Percentiles rank a stretch among this genome's conserved stretches.
These are phyloP conservation scores for Clistopyga incitator DNA, from an alignment of 2,888 invertebrate species.

Conservation along the genomic window DNA sequence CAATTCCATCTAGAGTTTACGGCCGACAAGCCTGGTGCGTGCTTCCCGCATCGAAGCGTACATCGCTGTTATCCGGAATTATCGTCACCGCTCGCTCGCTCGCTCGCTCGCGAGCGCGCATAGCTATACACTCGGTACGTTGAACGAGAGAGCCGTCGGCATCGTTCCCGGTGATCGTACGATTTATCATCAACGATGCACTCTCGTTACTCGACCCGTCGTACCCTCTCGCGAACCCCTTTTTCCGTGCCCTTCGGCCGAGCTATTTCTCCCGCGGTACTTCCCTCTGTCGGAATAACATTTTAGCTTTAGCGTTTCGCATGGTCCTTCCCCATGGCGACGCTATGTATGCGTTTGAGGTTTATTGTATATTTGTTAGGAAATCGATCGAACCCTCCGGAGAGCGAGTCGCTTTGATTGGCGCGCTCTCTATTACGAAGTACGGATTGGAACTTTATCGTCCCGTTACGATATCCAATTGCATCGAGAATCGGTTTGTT, in stretches of 20 bases:
- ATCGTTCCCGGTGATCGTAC: slow-evolving; percentile 61
- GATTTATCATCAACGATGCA: slow-evolving; percentile 64
- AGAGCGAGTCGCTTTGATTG: slow-evolving; percentile 13
- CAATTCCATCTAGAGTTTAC: slow-evolving; percentile 73
- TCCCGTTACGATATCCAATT: slow-evolving; percentile 11
- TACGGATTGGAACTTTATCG: slow-evolving; percentile 13
- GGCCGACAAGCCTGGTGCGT: slow-evolving; percentile 70
- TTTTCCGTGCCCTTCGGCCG: slow-evolving; percentile 35
- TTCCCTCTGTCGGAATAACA: slow-evolving; percentile 4
- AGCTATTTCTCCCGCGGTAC: slow-evolving; percentile 29
- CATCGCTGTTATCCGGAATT: slow-evolving; percentile 73
- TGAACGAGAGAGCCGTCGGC: slow-evolving; percentile 49
- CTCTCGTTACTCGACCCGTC: slow-evolving; percentile 54
- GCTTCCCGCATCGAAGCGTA: slow-evolving; percentile 68
- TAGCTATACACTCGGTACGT: slow-evolving; percentile 6
- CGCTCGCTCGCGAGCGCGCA: slow-evolving; percentile 44
- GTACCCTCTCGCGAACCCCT: slow-evolving; percentile 27
- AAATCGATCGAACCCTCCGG: slow-evolving; percentile 3
- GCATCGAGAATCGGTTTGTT: slow-evolving; percentile 4
- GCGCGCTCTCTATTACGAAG: not conserved
- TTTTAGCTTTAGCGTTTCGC: not conserved
- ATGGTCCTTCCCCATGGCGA: not conserved
- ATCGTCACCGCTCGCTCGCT: slow-evolving; percentile 69
- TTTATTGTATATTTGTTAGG: slow-evolving; percentile 11
- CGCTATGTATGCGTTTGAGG: not conserved